phyloP scores from a whole-genome alignment of 2,888 invertebrate genomes.

The Atethmia centrago region DNA sequence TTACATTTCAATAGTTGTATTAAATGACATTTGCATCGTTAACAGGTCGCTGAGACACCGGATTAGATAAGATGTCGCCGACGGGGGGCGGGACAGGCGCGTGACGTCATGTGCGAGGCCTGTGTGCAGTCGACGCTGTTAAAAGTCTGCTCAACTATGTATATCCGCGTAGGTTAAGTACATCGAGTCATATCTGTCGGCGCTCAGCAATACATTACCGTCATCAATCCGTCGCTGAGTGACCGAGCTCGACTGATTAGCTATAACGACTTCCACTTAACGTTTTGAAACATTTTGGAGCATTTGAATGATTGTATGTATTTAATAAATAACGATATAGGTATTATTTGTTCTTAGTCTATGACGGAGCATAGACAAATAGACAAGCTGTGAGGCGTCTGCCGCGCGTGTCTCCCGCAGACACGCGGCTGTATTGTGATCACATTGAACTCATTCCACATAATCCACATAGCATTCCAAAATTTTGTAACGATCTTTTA shows the following conservation, averaged over 20 bases:
- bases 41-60: slow-evolving; percentile 47
- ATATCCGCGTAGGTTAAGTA: slow-evolving; percentile 58
- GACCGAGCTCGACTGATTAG: slow-evolving; percentile 72
- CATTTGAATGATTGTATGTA: slow-evolving; percentile 63
- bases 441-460: slow-evolving; percentile 71
- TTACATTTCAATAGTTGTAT: neutral
- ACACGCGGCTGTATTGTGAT: slow-evolving; percentile 47
- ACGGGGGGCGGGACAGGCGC: neutral
- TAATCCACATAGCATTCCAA: slow-evolving; percentile 76
- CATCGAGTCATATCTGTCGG: slow-evolving; percentile 70
- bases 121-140: slow-evolving; percentile 27
- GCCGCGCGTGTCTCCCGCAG: neutral
- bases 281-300: slow-evolving; percentile 64
- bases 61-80: slow-evolving; percentile 9
- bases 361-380: slow-evolving; percentile 60
- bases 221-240: slow-evolving; percentile 41
- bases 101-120: neutral
- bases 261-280: slow-evolving; percentile 61
- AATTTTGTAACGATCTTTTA: slow-evolving; percentile 69
- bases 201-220: slow-evolving; percentile 51
- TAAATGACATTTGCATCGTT: neutral
- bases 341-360: slow-evolving; percentile 59
- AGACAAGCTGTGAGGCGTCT: slow-evolving; percentile 41
- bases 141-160: slow-evolving; percentile 70
- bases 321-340: slow-evolving; percentile 49